Percentiles rank a stretch among this genome's conserved stretches.
phyloP scores from a whole-genome alignment of 1,140 invertebrate species.

The Bombus vancouverensis region DNA sequence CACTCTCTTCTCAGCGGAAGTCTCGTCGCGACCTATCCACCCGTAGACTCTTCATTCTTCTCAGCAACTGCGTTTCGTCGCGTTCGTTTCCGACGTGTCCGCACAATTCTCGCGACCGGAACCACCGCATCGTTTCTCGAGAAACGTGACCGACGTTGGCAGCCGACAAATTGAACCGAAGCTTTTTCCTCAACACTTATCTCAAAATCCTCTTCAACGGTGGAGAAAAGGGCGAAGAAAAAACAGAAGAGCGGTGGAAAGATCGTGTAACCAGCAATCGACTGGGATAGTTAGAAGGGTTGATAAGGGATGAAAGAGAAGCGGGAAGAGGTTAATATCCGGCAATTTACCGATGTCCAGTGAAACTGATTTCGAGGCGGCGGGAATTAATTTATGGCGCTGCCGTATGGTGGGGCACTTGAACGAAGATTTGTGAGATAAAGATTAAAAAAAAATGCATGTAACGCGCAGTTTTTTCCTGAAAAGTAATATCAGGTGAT shows the following conservation, averaged over 20 bases:
- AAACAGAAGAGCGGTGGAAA: not conserved
- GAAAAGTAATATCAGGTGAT: too few species aligned
- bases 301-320: conserved; percentile 26
- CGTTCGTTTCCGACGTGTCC: conserved; percentile 36
- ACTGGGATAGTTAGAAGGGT: not conserved
- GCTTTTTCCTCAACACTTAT: conserved; percentile 24
- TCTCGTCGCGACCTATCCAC: not conserved
- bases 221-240: not conserved
- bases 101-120: conserved; percentile 39
- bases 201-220: conserved; percentile 16
- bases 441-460: too few species aligned
- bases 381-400: conserved; percentile 60
- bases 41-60: conserved; percentile 1
- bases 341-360: conserved; percentile 65
- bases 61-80: not conserved
- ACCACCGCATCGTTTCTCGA: conserved; percentile 38
- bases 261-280: conserved; percentile 2
- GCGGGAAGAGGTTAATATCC: conserved; percentile 40
- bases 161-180: conserved; percentile 45
- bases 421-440: too few species aligned
- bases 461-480: too few species aligned
- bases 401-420: too few species aligned
- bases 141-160: conserved; percentile 43
- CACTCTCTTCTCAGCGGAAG: not conserved
- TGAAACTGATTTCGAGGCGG: conserved; percentile 67